Conservation (phyloP, 2,113 vertebrate genomes). For the Thomomys bottae region DNA sequence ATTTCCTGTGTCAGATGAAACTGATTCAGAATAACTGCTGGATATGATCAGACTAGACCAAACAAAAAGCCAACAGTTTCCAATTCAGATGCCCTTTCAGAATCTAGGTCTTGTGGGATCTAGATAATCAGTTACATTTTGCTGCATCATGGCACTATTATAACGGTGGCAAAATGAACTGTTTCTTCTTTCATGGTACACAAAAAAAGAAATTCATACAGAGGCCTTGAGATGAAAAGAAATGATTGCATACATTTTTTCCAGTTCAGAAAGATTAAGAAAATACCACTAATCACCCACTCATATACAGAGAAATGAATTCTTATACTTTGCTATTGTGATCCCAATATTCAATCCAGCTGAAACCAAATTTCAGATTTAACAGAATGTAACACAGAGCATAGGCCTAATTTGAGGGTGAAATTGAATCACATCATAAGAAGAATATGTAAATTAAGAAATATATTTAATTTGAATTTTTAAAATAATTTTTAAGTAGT, state of each 20-base stretch:
- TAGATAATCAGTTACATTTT: not conserved
- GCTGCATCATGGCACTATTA: slow-evolving; percentile 60
- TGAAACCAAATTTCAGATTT: slow-evolving; percentile 47
- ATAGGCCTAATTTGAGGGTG: not conserved
- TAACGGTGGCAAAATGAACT: slow-evolving; percentile 37
- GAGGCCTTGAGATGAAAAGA: not conserved
- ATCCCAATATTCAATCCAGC: slow-evolving; percentile 2
- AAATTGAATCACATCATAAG: not conserved
- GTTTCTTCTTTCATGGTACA: slow-evolving; percentile 55
- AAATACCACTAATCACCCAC: slow-evolving; percentile 60
- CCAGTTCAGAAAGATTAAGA: slow-evolving; percentile 65
- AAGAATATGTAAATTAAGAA: slow-evolving; percentile 48
- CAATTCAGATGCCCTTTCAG: not conserved
- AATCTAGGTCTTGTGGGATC: not conserved
- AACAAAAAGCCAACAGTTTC: not conserved
- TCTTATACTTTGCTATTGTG: slow-evolving; percentile 9
- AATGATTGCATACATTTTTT: slow-evolving; percentile 57
- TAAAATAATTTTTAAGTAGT: not conserved
- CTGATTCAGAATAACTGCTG: not conserved
- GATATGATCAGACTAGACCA: not conserved
- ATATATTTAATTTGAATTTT: slow-evolving; percentile 25
- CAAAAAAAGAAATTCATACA: slow-evolving; percentile 51
- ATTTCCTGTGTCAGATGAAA: slow-evolving; percentile 2
- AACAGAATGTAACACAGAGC: not conserved
- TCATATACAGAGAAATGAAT: slow-evolving; percentile 24